Conservation (phyloP, 1,140 invertebrate species). For the Drosophila navojoa region DNA sequence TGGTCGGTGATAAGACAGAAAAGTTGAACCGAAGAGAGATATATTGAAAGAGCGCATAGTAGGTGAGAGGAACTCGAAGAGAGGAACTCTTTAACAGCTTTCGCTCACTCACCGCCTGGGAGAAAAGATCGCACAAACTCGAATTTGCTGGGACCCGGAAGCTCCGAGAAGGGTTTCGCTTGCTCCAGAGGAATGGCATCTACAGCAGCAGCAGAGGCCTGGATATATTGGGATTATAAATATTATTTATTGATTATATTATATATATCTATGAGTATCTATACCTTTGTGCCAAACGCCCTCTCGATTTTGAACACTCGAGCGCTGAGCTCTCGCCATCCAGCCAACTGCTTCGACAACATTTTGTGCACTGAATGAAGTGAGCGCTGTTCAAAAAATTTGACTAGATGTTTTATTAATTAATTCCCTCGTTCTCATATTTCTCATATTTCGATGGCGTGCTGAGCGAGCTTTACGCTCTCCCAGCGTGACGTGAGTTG, state of each 20-base stretch:
- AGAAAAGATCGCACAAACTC: slow-evolving; percentile 61
- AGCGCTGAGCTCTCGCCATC: slow-evolving; percentile 25
- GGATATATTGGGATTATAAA: too few relatives aligned
- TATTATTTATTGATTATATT: not conserved
- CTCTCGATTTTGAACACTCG: slow-evolving; percentile 25
- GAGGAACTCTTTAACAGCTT: not conserved
- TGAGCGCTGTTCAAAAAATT: not conserved
- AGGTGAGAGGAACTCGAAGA: slow-evolving; percentile 6
- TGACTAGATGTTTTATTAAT: slow-evolving; percentile 24
- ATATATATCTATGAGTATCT: not conserved
- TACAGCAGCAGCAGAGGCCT: not conserved
- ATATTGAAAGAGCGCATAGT: not conserved
- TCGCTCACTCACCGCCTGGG: slow-evolving; percentile 59
- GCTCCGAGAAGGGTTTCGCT: slow-evolving; percentile 62
- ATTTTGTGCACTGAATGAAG: slow-evolving; percentile 55
- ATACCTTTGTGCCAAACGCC: slow-evolving; percentile 32
- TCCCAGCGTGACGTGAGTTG: slow-evolving; percentile 34
- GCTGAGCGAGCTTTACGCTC: slow-evolving; percentile 45
- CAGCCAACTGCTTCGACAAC: slow-evolving; percentile 53
- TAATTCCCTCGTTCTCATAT: slow-evolving; percentile 22
- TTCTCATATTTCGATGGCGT: not conserved
- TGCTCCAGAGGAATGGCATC: slow-evolving; percentile 34
- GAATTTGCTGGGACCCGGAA: slow-evolving; percentile 66
- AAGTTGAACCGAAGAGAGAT: not conserved
- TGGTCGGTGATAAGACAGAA: slow-evolving; percentile 10